Base-by-base conservation (phyloP, 2,888 invertebrate species). In the Danaus chrysippus region DNA sequence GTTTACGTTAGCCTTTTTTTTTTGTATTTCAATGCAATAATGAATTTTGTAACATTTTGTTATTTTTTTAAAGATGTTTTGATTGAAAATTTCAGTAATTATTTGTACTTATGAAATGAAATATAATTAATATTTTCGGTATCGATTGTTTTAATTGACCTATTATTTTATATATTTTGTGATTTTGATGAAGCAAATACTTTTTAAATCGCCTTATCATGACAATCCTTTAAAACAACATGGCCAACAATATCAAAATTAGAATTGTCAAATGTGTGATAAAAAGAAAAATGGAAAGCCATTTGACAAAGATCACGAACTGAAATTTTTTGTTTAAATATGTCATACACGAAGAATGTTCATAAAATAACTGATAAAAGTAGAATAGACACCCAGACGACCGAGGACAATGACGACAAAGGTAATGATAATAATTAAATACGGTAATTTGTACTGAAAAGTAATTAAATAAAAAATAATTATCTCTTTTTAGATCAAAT, bases 291-390 rank as follows among this genome's bases (percentile, higher is more conserved):
- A 86, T 84, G 82, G 78, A 83, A 82, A 84, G 81, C 76, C 76
- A 82, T 88, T 87, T 87, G 86, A 87, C 86, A 86, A 85, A 82
- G 79, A 75, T 82, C 77, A 80, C 81, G 82, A 79, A 82, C 79
- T 87, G 86, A 91, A 90, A 91, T 89, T 91, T 83, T 82, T 84
- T 85, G 89, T 89, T 83, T 77, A 83, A 88, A 84, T 86, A 91
- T 91, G 91, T 90, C 89, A 86, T 70, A 84, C 73, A 82, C 84
- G 81, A 89, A 82, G 84, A 87, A 86, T 84, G 78, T 76, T 77
- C 76, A 82, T 71, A 88, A 86, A 86, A 78, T 83, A 80, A 73
- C 83, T 66, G 83, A 87, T 76, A 86, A 83, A 84, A 82, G 71
- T 75, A 82, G 74, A 75, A 76, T 75, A 78, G 81, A 86, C 66